A percentile compares a stretch with the other conserved stretches of the same genome.
Evolutionary conservation across 2,113 vertebrate species (phyloP).

Genomic region (Rhinichthys klamathensis): DNA sequence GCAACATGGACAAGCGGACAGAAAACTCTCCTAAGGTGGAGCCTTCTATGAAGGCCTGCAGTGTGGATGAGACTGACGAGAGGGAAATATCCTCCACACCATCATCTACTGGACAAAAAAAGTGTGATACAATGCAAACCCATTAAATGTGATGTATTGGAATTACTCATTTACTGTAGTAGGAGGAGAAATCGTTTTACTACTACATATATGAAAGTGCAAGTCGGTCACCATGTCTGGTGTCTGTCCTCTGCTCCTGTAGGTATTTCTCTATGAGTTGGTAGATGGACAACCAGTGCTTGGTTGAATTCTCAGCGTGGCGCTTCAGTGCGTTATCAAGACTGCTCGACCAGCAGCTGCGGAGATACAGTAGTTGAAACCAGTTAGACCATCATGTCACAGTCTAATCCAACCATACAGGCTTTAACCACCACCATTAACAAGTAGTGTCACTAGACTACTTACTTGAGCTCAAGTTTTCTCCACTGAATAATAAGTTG

Average conservation of each 20-base stretch:
- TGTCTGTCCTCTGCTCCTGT: conserved; percentile 75
- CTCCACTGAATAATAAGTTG: conserved; percentile 95
- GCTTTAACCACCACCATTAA: neutral
- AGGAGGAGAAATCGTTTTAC: neutral
- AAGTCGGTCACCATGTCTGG: conserved; percentile 71
- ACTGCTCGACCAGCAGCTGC: conserved; percentile 93
- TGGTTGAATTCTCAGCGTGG: conserved; percentile 85
- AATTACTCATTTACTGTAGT: neutral
- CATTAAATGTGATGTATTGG: neutral
- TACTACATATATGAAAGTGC: neutral
- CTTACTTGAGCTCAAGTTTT: conserved; percentile 89
- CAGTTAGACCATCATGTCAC: neutral
- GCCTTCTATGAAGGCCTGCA: conserved; percentile 93
- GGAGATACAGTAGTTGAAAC: neutral
- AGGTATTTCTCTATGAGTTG: conserved; percentile 89
- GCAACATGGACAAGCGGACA: conserved; percentile 81
- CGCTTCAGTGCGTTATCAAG: conserved; percentile 89
- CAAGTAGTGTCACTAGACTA: neutral
- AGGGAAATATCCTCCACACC: conserved; percentile 68
- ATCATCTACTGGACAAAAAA: conserved; percentile 51
- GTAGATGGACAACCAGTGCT: conserved; percentile 96
- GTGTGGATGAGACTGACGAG: conserved; percentile 78
- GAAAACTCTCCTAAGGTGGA: conserved; percentile 89
- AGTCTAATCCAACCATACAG: neutral
- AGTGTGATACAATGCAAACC: neutral